A percentile compares a stretch with the other conserved stretches of the same genome.
Conservation (phyloP, 2,888 invertebrate species). For the Patella ulyssiponensis region DNA sequence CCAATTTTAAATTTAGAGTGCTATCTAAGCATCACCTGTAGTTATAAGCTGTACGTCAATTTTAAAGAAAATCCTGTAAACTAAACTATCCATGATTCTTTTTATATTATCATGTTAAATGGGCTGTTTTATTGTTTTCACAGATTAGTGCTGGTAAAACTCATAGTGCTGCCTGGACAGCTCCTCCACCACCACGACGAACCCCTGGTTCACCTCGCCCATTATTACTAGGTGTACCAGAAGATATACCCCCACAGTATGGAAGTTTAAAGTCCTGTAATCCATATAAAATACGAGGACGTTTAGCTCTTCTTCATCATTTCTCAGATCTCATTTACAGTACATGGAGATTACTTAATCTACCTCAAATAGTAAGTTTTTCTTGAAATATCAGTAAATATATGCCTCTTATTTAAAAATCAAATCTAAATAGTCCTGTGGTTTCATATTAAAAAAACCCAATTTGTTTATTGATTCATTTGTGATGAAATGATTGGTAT, state of each 20-base stretch:
- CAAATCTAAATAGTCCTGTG: not conserved
- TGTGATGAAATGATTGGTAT: no score
- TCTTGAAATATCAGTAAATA: not conserved
- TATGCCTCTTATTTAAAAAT: not conserved
- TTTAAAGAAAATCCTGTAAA: no score
- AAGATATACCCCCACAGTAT: conserved; percentile 77
- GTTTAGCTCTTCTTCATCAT: conserved; percentile 77
- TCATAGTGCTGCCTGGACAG: conserved; percentile 79
- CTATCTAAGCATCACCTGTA: no score
- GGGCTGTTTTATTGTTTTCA: not conserved
- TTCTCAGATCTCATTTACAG: conserved; percentile 79
- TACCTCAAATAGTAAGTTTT: conserved; percentile 51
- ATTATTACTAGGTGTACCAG: conserved; percentile 74
- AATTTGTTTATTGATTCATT: no score
- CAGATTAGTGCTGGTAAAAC: conserved; percentile 78
- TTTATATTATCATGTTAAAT: no score
- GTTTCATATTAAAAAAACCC: not conserved
- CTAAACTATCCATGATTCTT: no score
- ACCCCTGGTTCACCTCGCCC: conserved; percentile 75
- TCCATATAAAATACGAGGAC: conserved; percentile 75
- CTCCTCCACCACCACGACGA: conserved; percentile 72
- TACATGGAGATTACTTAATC: conserved; percentile 74
- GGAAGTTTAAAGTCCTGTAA: conserved; percentile 75
- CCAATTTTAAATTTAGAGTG: no score
- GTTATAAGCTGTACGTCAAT: no score